Conservation (phyloP, 2,113 vertebrate genomes). For the Perca flavescens region DNA sequence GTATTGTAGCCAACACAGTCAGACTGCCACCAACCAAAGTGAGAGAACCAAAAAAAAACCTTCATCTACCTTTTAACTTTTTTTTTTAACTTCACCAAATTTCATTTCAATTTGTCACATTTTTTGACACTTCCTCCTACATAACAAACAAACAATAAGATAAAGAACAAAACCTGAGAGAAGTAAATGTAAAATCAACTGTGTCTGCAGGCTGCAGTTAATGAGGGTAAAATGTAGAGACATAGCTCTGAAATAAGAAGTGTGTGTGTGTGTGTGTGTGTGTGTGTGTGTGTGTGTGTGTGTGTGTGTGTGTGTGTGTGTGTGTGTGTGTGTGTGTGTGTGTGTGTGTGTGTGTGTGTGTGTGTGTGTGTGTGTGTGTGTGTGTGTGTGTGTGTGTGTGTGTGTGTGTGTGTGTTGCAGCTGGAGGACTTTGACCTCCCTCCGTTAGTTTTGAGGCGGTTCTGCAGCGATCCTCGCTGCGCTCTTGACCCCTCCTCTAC, state of each 20-base stretch:
- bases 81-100: no score
- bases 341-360: background rate
- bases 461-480: constrained; percentile 77
- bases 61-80: no score
- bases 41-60: no score
- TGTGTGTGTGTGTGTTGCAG: constrained; percentile 68
- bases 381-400: background rate
- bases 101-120: no score
- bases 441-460: constrained; percentile 78
- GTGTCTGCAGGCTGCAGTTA: no score
- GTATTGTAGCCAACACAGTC: constrained; percentile 84
- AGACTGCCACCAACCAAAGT: constrained; percentile 81
- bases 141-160: no score
- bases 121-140: no score
- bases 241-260: no score
- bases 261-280: background rate
- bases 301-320: background rate
- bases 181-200: no score
- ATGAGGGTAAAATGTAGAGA: no score
- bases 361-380: background rate
- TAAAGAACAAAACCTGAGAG: no score
- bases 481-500: constrained; percentile 84
- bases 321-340: background rate
- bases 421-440: constrained; percentile 89
- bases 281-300: background rate